A percentile compares a stretch with the other conserved stretches of the same genome.
Conservation (phyloP, 2,113 vertebrate species). For the Chaetops frenatus region DNA sequence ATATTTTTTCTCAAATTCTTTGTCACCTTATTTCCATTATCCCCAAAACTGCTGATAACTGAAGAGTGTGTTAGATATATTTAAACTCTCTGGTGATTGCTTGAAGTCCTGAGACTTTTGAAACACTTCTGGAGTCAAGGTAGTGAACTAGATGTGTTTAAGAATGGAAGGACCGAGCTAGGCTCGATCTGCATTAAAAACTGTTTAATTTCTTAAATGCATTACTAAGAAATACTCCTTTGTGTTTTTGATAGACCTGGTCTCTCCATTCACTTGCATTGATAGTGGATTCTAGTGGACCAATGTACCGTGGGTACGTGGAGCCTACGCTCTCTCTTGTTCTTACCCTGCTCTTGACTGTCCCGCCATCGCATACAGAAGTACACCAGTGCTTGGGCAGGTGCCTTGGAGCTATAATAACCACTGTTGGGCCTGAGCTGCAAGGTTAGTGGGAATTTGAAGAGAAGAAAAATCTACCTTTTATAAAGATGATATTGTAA, state of each 20-base stretch:
- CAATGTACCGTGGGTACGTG: conserved; percentile 98
- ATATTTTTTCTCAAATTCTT: not conserved
- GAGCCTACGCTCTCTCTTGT: conserved; percentile 95
- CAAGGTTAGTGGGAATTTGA: conserved; percentile 78
- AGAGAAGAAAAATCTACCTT: not conserved
- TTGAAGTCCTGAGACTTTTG: not conserved
- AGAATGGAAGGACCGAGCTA: not conserved
- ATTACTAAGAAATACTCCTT: not conserved
- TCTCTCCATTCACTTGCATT: conserved; percentile 95
- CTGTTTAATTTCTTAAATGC: not conserved
- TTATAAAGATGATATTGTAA: not conserved
- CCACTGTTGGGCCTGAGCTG: conserved; percentile 94
- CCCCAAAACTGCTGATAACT: not conserved
- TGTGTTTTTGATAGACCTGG: conserved; percentile 82
- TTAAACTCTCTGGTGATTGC: not conserved
- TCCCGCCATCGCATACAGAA: conserved; percentile 94
- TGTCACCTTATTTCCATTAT: not conserved
- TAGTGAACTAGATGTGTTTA: not conserved
- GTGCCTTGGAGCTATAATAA: conserved; percentile 96
- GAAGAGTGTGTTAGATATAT: not conserved
- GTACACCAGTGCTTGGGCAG: conserved; percentile 97
- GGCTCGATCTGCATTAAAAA: not conserved
- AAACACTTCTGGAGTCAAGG: not conserved
- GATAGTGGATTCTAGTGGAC: conserved; percentile 97
- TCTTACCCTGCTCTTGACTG: conserved; percentile 91